Evolutionary conservation across 2,113 vertebrate genomes (phyloP).

Genomic region (Delphinapterus leucas): DNA sequence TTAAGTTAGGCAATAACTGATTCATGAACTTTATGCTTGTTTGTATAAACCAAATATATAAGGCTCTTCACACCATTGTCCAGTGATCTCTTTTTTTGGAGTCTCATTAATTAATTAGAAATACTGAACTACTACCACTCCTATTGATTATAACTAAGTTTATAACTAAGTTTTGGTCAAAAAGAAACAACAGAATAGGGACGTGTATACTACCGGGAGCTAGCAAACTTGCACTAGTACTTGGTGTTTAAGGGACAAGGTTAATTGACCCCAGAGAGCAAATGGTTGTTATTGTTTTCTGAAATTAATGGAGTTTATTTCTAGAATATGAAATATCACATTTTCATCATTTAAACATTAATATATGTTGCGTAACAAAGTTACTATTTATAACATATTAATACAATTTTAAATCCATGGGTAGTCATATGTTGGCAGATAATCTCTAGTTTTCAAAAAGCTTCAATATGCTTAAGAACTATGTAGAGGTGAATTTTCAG

Average conservation of each 20-base stretch:
- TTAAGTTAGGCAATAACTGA: neutral
- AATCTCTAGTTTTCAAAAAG: slow-evolving; percentile 14
- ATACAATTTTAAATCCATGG: neutral
- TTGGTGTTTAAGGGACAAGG: neutral
- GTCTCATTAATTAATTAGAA: neutral
- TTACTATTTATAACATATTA: neutral
- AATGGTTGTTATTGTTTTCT: neutral
- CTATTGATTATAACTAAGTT: neutral
- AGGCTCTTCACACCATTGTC: neutral
- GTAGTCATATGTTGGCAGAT: neutral
- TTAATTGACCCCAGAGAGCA: neutral
- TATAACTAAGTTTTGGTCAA: neutral
- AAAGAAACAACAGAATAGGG: neutral
- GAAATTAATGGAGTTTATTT: neutral
- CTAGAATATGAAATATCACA: neutral
- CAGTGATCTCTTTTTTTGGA: neutral
- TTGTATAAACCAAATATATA: neutral
- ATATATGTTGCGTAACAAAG: neutral
- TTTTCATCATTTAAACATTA: neutral
- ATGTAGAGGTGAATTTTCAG: neutral
- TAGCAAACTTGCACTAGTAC: neutral
- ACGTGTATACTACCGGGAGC: neutral
- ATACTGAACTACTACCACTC: neutral
- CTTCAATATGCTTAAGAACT: neutral
- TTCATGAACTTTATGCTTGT: neutral